Conservation (phyloP, 2,888 invertebrate genomes). For the Oligia fasciuncula region DNA sequence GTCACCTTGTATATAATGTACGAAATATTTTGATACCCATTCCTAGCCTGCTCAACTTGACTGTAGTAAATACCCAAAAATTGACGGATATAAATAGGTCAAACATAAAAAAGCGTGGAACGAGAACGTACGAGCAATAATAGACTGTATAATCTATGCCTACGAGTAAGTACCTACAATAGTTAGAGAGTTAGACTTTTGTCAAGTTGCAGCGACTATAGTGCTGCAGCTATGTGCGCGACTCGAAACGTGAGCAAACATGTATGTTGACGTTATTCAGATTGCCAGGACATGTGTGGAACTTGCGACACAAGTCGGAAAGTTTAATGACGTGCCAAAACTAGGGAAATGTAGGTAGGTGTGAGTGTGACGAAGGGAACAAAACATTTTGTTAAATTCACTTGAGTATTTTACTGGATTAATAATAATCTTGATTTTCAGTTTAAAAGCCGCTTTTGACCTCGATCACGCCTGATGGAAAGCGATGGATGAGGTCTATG, state of each 20-base stretch:
- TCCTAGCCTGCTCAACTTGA: not conserved
- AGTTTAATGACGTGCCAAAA: conserved; percentile 53
- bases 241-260: conserved; percentile 48
- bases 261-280: conserved; percentile 56
- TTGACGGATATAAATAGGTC: not conserved
- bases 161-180: conserved; percentile 14
- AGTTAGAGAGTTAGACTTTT: conserved; percentile 20
- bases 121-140: not conserved
- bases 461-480: too few relatives aligned
- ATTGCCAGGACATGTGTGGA: conserved; percentile 48
- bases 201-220: conserved; percentile 26
- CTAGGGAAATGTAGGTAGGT: conserved; percentile 13
- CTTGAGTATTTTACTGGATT: not conserved
- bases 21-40: too few relatives aligned
- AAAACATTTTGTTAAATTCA: not conserved
- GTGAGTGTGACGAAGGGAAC: not conserved
- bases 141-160: too few relatives aligned
- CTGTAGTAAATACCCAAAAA: not conserved
- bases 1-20: too few relatives aligned
- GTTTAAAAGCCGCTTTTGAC: too few relatives aligned
- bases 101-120: not conserved
- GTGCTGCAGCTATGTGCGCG: conserved; percentile 13
- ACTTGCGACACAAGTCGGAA: conserved; percentile 45
- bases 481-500: too few relatives aligned
- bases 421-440: not conserved